phyloP scores from a whole-genome alignment of 2,888 invertebrate species.

The Rhagophthalmus giganteus region DNA sequence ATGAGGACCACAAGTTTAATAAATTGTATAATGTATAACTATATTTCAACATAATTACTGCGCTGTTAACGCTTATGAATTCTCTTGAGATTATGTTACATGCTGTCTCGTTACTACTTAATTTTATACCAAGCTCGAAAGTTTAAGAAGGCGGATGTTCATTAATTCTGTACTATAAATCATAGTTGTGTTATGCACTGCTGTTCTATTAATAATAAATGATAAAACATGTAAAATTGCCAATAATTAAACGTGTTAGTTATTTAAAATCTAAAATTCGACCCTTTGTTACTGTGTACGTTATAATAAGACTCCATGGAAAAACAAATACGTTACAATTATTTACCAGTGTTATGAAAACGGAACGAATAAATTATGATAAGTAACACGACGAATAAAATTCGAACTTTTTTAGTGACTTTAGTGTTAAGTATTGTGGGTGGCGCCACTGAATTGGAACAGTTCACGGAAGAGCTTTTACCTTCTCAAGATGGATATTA shows the following conservation, averaged over 20 bases:
- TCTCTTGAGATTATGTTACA: slow-evolving; percentile 17
- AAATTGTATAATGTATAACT: slow-evolving; percentile 21
- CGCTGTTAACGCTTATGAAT: slow-evolving; percentile 25
- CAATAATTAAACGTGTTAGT: too few species aligned
- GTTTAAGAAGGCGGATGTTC: slow-evolving; percentile 22
- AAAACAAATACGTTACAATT: neutral
- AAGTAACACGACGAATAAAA: slow-evolving; percentile 15
- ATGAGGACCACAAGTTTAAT: slow-evolving; percentile 21
- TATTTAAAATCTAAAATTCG: too few species aligned
- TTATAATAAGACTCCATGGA: too few species aligned
- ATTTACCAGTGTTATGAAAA: slow-evolving; percentile 9
- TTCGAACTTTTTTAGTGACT: slow-evolving; percentile 14
- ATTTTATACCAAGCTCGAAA: slow-evolving; percentile 13
- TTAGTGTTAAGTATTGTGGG: slow-evolving; percentile 21
- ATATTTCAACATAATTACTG: slow-evolving; percentile 24
- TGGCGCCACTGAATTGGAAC: slow-evolving; percentile 17
- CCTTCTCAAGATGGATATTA: slow-evolving; percentile 33
- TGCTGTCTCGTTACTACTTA: slow-evolving; percentile 20
- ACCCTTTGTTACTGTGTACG: too few species aligned
- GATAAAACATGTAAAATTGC: too few species aligned
- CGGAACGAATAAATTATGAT: slow-evolving; percentile 17
- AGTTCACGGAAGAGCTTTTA: slow-evolving; percentile 26
- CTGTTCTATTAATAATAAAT: too few species aligned
- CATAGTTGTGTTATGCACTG: slow-evolving; percentile 15
- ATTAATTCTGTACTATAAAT: slow-evolving; percentile 15